Base-by-base conservation (phyloP, 2,888 invertebrate genomes). In the Pocota personata region DNA sequence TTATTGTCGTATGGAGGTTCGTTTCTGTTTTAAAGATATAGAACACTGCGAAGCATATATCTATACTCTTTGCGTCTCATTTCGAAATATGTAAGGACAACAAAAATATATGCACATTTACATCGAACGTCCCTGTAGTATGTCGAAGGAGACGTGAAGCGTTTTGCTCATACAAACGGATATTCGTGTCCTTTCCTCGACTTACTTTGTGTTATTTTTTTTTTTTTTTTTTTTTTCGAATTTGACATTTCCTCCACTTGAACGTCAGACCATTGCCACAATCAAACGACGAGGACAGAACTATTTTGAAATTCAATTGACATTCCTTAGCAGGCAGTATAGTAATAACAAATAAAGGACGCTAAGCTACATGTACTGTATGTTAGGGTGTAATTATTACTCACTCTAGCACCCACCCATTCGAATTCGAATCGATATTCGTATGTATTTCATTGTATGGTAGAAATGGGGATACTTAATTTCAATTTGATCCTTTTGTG, bases 401-500 rank as follows among this genome's bases (percentile, higher is more conserved):
- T 67, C 50, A 19, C 32, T 35, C 50, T 10, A n/a, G 8, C 5
- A 14, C 12, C 10, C 24, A 3, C n/a, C 35, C 12, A 21, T 52
- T 40, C 27, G 16, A 19, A 24, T 27, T 52, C 60, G 16, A 76
- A 76, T 66, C 69, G 69, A 78, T 78, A 69, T 46, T 50, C 76
- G 43, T 50, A 60, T 55, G 73, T 60, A 75, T 67, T 35, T 71
- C 40, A 69, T 69, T 69, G 77, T 77, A 60, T 60, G 77, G 27
- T 43, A 30, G 62, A 46, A 50, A 64, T 64, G 69, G 64, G 84
- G 73, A 69, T 84, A 75, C 79, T 84, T 84, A 79, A 84, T 84
- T 84, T 79, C 79, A 79, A 84, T 84, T 84, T 84, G 84, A 84
- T 84, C 79, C 84, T 84, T 79, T 79, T 75, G 84, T 84, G 75